Evolutionary conservation across 2,113 vertebrate species (phyloP).

Genomic region (Corythornis cristatus): DNA sequence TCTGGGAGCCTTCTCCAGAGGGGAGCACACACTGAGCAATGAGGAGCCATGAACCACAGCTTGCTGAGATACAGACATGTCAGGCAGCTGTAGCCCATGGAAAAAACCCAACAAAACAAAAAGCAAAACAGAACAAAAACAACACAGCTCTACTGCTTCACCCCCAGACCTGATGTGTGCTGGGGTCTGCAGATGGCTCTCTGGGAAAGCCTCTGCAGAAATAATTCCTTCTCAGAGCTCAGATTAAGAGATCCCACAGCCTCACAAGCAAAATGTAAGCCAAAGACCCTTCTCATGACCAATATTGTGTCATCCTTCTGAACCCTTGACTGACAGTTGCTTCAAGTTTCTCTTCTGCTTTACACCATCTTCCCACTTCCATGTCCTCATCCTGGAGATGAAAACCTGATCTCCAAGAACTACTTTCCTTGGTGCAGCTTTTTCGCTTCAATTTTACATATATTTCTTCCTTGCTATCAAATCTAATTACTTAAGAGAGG

Average conservation of each 20-base stretch:
- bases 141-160: not conserved
- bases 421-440: not conserved
- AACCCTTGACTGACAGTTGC: not conserved
- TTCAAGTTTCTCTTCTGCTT: not conserved
- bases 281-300: not conserved
- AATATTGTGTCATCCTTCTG: not conserved
- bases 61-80: accelerated
- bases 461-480: not conserved
- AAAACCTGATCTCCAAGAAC: not conserved
- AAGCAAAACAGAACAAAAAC: too few species aligned
- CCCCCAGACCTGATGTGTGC: not conserved
- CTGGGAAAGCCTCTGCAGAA: not conserved
- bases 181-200: not conserved
- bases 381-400: not conserved
- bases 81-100: not conserved
- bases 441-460: not conserved
- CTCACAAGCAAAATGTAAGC: not conserved
- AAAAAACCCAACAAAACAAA: not conserved
- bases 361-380: not conserved
- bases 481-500: not conserved
- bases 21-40: not conserved
- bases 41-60: not conserved
- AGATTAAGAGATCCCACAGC: not conserved
- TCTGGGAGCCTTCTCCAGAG: not conserved
- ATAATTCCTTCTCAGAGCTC: not conserved